Evolutionary conservation across 2,888 invertebrate species (phyloP).

Genomic region (Lordiphosa fenestrarum): DNA sequence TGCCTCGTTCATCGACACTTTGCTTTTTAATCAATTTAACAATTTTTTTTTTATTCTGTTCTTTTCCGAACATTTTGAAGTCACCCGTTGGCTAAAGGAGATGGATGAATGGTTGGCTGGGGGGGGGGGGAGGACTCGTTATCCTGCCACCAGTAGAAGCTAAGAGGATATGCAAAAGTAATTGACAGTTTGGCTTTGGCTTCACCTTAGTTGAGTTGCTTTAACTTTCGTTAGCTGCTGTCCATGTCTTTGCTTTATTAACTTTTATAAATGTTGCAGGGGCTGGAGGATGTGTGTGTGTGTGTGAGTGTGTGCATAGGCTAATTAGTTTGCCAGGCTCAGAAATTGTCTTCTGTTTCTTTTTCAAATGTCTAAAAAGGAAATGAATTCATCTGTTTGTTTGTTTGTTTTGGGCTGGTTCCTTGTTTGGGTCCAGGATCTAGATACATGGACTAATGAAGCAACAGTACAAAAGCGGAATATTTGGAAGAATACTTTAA

Average conservation of each 20-base stretch:
- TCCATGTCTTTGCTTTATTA: conserved; percentile 15
- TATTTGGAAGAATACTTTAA: no score
- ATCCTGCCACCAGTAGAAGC: conserved; percentile 1
- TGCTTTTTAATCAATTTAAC: conserved; percentile 77
- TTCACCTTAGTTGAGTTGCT: conserved; percentile 17
- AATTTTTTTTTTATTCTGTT: conserved; percentile 54
- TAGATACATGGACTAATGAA: conserved; percentile 48
- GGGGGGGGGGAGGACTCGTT: conserved; percentile 12
- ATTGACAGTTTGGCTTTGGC: conserved; percentile 52
- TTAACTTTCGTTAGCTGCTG: conserved; percentile 22
- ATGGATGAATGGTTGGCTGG: conserved; percentile 4
- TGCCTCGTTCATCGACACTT: conserved; percentile 75
- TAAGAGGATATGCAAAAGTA: conserved; percentile 63
- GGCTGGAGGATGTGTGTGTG: conserved; percentile 1
- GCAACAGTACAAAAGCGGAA: conserved; percentile 1
- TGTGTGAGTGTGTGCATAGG: conserved; percentile 55
- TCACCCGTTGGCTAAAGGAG: conserved; percentile 15
- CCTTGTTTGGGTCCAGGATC: conserved; percentile 12
- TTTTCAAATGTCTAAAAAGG: conserved; percentile 54
- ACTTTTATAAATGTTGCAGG: conserved; percentile 48
- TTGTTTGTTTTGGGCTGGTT: conserved; percentile 25
- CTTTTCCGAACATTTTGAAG: conserved; percentile 8
- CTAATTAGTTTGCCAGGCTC: conserved; percentile 66
- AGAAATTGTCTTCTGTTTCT: conserved; percentile 1
- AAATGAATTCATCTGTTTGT: conserved; percentile 62